Evolutionary conservation across 2,113 vertebrate species (phyloP).

Genomic region (Micronycteris hirsuta): DNA sequence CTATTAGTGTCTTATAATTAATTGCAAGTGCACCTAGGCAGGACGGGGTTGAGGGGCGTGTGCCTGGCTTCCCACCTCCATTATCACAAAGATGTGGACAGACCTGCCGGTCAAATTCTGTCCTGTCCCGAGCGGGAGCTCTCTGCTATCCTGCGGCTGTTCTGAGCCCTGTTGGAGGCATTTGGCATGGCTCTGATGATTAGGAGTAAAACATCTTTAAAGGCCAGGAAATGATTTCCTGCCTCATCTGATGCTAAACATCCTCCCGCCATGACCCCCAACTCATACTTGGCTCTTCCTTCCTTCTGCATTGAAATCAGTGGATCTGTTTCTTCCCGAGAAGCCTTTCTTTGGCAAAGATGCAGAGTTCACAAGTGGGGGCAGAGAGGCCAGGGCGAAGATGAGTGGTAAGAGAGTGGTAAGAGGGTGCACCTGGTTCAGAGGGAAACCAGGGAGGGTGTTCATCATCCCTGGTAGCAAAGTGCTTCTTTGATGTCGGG

Average conservation of each 20-base stretch:
- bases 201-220: neutral
- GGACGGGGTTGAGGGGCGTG: neutral
- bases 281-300: neutral
- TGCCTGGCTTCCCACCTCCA: rapidly evolving
- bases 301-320: neutral
- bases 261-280: neutral
- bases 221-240: neutral
- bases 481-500: conserved; percentile 74
- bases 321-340: neutral
- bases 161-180: neutral
- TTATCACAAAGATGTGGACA: neutral
- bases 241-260: neutral
- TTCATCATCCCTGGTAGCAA: conserved; percentile 70
- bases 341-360: neutral
- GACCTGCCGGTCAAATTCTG: neutral
- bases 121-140: neutral
- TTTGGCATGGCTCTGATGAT: neutral
- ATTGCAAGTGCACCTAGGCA: neutral
- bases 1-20: neutral
- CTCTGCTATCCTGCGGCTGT: neutral
- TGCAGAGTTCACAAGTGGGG: neutral
- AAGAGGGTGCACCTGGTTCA: neutral
- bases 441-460: conserved; percentile 62
- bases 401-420: neutral
- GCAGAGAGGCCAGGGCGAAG: neutral